These are phyloP conservation scores for Meriones unguiculatus DNA, from an alignment of 2,113 vertebrate species.

Conservation along the genomic window DNA sequence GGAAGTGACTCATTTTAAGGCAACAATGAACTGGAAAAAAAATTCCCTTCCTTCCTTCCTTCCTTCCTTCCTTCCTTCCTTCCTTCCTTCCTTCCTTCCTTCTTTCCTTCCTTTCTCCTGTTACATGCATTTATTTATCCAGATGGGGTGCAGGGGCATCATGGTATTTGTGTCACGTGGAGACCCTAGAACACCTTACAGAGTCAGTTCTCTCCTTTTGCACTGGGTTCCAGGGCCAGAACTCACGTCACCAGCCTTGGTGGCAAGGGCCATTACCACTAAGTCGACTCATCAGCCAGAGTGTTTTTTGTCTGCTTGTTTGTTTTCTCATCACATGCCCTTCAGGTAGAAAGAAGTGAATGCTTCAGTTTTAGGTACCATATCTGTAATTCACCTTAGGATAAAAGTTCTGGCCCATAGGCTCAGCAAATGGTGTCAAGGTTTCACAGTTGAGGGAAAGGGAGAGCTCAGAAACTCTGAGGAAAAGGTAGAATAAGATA, in stretches of 20 bases:
- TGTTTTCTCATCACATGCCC: background rate
- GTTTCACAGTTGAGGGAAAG: background rate
- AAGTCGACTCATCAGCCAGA: background rate
- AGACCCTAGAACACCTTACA: background rate
- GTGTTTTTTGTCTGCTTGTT: background rate
- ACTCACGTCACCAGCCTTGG: background rate
- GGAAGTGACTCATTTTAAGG: constrained; percentile 40
- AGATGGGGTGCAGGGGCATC: background rate
- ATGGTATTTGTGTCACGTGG: background rate
- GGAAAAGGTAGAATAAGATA: background rate
- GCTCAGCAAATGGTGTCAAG: background rate
- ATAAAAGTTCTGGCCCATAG: background rate
- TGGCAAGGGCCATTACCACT: background rate
- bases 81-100: too few relatives aligned
- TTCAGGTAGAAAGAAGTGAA: background rate
- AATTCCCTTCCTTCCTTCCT: too few relatives aligned
- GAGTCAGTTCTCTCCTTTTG: background rate
- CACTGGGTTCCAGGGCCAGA: too few relatives aligned
- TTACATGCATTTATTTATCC: background rate
- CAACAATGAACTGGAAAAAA: background rate
- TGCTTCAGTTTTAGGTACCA: background rate
- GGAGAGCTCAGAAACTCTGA: background rate
- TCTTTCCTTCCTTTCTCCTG: too few relatives aligned
- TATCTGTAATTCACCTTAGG: background rate
- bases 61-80: too few relatives aligned